Conservation (phyloP, 2,888 invertebrate species). For the Liopterus haemorrhoidalis region DNA sequence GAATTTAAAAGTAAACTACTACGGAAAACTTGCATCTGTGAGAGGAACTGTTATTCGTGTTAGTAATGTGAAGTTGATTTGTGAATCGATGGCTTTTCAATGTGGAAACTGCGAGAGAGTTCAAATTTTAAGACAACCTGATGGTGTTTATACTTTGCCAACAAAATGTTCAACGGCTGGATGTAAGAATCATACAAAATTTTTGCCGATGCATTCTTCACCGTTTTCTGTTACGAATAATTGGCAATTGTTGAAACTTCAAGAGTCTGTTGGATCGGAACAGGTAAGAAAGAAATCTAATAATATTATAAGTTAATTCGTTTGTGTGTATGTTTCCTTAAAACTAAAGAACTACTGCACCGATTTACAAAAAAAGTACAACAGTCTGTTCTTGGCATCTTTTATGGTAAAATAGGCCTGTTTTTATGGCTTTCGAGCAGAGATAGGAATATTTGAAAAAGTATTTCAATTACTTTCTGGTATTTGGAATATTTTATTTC, state of each 20-base stretch:
- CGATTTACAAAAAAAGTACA: too few relatives aligned
- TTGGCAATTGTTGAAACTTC: conserved; percentile 75
- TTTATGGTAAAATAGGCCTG: too few relatives aligned
- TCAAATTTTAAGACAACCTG: conserved; percentile 61
- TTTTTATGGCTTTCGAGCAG: too few relatives aligned
- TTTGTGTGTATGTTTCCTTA: too few relatives aligned
- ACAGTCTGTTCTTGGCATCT: too few relatives aligned
- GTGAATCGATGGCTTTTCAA: conserved; percentile 71
- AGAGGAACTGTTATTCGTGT: conserved; percentile 82
- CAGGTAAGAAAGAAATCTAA: conserved; percentile 47
- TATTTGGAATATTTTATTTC: too few relatives aligned
- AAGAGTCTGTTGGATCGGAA: conserved; percentile 67
- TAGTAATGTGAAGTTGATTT: conserved; percentile 65
- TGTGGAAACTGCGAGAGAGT: conserved; percentile 62
- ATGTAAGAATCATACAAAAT: conserved; percentile 56
- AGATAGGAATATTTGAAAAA: neutral
- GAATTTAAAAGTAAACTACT: conserved; percentile 65
- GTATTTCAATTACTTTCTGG: too few relatives aligned
- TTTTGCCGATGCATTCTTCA: conserved; percentile 59
- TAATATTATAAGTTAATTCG: conserved; percentile 3
- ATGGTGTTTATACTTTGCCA: conserved; percentile 57
- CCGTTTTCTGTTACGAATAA: conserved; percentile 67
- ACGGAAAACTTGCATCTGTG: conserved; percentile 74
- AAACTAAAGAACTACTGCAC: too few relatives aligned
- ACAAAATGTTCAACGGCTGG: conserved; percentile 51